Percentiles rank a stretch among this genome's conserved stretches.
Conservation (phyloP, 92 coral and sea anemone species). For the Ricordea florida region DNA sequence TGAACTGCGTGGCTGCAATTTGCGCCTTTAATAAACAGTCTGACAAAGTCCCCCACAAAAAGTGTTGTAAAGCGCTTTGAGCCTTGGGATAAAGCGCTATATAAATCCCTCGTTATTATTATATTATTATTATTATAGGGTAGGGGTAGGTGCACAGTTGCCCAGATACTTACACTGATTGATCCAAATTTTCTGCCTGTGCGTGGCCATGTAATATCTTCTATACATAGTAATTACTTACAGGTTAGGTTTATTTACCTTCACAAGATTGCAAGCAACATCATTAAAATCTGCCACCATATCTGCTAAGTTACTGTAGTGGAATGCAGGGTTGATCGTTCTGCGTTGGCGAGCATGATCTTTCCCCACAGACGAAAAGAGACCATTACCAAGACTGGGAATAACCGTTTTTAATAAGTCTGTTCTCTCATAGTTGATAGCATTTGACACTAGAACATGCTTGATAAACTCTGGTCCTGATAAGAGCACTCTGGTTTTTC, state of each 20-base stretch:
- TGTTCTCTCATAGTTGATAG: constrained; percentile 53
- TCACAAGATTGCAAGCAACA: constrained; percentile 35
- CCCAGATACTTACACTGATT: too few relatives aligned
- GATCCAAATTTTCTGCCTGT: too few relatives aligned
- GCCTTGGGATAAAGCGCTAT: too few relatives aligned
- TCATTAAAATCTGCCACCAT: constrained; percentile 68
- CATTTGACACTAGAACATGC: constrained; percentile 67
- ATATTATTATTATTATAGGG: too few relatives aligned
- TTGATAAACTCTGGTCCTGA: constrained; percentile 74
- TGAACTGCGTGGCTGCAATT: too few relatives aligned
- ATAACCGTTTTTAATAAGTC: background rate
- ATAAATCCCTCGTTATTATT: too few relatives aligned
- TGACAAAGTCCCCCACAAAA: too few relatives aligned
- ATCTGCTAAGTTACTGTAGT: constrained; percentile 44
- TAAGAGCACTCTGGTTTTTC: constrained; percentile 33
- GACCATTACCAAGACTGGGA: constrained; percentile 54
- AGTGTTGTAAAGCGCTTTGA: too few relatives aligned
- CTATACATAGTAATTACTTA: too few relatives aligned
- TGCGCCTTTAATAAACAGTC: too few relatives aligned
- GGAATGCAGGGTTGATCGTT: constrained; percentile 83
- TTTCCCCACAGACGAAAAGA: constrained; percentile 73
- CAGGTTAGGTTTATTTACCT: constrained; percentile 23
- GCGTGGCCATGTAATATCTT: too few relatives aligned
- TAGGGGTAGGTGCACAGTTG: too few relatives aligned
- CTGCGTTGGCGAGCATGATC: constrained; percentile 73